These are phyloP conservation scores for Leucoraja ocellata DNA, from an alignment of 2,797 vertebrate species.

Conservation along the genomic window DNA sequence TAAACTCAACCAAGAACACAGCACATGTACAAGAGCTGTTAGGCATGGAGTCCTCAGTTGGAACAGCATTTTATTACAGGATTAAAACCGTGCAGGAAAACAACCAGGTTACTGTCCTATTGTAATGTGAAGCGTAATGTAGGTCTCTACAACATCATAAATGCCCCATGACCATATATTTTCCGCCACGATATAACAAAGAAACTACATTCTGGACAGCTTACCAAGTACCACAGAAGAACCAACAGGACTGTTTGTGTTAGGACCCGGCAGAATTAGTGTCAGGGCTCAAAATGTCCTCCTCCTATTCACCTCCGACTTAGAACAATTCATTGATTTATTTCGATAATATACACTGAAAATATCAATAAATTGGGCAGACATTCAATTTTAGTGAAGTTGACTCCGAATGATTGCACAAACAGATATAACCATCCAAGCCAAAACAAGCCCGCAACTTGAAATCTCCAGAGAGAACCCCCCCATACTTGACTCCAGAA, in stretches of 20 bases:
- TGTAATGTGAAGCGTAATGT: background rate
- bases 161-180: background rate
- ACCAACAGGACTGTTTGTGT: background rate
- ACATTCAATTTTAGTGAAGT: background rate
- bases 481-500: background rate
- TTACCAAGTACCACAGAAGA: background rate
- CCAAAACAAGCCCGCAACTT: background rate
- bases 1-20: background rate
- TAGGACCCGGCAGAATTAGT: background rate
- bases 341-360: background rate
- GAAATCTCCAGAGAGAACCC: background rate
- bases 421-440: background rate
- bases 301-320: background rate
- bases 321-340: background rate
- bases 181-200: background rate
- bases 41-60: background rate
- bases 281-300: background rate
- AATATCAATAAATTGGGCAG: background rate
- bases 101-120: slow-evolving; percentile 26
- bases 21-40: background rate
- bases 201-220: background rate
- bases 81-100: background rate
- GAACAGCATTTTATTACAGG: slow-evolving; percentile 27
- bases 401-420: background rate
- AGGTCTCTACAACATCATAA: background rate